phyloP scores from a whole-genome alignment of 2,888 invertebrate species.

The Pinctada fucata region DNA sequence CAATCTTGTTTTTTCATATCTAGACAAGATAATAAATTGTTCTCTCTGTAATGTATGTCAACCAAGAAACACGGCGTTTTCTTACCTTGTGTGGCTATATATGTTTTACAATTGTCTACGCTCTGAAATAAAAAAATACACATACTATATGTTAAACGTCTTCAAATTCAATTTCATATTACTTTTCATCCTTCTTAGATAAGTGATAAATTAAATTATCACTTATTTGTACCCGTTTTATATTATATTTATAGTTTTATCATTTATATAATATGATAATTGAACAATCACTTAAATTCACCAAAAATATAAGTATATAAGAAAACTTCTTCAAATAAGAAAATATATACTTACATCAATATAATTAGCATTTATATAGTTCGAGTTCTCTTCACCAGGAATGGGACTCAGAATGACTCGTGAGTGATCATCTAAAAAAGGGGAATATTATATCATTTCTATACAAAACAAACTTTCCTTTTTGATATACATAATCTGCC shows the following conservation, averaged over 20 bases:
- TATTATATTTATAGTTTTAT: too few species aligned
- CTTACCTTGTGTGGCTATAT: constrained; percentile 59
- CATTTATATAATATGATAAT: too few species aligned
- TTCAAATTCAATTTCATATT: not conserved
- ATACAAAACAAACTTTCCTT: too few species aligned
- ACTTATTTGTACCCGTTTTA: too few species aligned
- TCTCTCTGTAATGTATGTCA: too few species aligned
- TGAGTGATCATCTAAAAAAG: constrained; percentile 53
- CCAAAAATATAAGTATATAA: too few species aligned
- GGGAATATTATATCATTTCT: not conserved
- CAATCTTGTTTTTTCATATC: too few species aligned
- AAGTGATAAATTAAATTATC: not conserved
- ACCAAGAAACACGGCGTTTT: too few species aligned
- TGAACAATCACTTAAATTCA: too few species aligned
- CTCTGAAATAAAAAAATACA: constrained; percentile 46
- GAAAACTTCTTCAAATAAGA: not conserved
- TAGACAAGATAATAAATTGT: too few species aligned
- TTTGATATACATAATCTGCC: too few species aligned
- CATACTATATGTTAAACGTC: not conserved
- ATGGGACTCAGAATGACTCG: constrained; percentile 51
- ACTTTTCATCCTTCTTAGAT: not conserved
- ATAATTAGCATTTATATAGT: constrained; percentile 59
- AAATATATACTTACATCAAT: constrained; percentile 50
- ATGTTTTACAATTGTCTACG: constrained; percentile 54
- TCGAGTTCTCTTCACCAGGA: constrained; percentile 48